Evolutionary conservation across 2,888 invertebrate species (phyloP), one percentile per base, ranked within the genome.

Genomic region (Eurytoma californica): DNA sequence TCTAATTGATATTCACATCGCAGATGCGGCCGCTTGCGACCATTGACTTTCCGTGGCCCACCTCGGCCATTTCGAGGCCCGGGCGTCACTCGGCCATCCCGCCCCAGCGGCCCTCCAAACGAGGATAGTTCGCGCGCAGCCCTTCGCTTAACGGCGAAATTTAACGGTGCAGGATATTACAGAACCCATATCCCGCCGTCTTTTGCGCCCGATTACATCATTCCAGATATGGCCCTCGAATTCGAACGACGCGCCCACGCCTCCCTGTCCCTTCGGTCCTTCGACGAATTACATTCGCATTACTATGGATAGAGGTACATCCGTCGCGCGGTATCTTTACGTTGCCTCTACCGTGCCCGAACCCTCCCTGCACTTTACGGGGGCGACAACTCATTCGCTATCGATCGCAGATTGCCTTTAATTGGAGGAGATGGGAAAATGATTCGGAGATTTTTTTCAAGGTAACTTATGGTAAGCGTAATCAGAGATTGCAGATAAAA

Each of bases 1-100:
- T 83, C 84, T 84, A 84, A 85, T 86, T 85, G 85, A 85, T 85
- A 86, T 84, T 85, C 84, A 82, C 83, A 80, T 81, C 77, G 83
- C n/a, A 60, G n/a, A 49, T 39, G 58, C 5, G 53, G 14, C 77
- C 80, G 78, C 58, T 30, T 16, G 49, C n/a, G 28, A 57, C 74
- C 74, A 74, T 74, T 74, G 74, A 74, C 74, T 74, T 60, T 18
- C 74, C 20, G 67, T 13, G 14, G 14, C 20, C 47, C 12, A 53
- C 16, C 14, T 20, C 39, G n/a, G 30, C 67, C 24, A 28, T 61
- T 61, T 61, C 72, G 30, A 39, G 12, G 49, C 47, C 53, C 74
- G 67, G 20, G 51, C 20, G 67, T 67, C 60, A 67, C 51, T 67
- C 57, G 30, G 7, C 55, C 9, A 18, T 13, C 16, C 13, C 30